Evolutionary conservation across 2,113 vertebrate genomes (phyloP).

Genomic region (Silurus glanis): DNA sequence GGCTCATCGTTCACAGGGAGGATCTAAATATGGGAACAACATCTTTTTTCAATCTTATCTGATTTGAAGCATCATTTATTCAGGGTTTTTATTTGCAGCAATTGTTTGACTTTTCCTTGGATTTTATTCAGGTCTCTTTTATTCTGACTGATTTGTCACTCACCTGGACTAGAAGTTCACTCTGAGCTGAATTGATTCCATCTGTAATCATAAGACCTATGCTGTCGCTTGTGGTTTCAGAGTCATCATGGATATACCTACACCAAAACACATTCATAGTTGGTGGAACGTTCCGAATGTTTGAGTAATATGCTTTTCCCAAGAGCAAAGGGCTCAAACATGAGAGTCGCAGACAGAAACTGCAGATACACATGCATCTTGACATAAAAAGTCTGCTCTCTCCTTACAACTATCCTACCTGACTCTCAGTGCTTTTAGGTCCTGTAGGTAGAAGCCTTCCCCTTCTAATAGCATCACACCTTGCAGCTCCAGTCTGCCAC

Average conservation of each 20-base stretch:
- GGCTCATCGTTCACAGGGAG: conserved; percentile 66
- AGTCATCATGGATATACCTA: conserved; percentile 87
- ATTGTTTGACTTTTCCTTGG: neutral
- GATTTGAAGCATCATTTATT: neutral
- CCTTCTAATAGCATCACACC: conserved; percentile 59
- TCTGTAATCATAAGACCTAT: conserved; percentile 81
- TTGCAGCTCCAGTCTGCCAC: conserved; percentile 62
- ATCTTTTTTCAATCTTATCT: neutral
- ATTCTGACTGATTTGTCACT: conserved; percentile 17
- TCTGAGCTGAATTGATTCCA: conserved; percentile 80
- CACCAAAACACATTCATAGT: neutral
- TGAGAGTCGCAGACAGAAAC: neutral
- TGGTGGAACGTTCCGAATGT: neutral
- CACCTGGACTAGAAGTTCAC: conserved; percentile 77
- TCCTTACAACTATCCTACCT: conserved; percentile 44
- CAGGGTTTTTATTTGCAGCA: neutral
- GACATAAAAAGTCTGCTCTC: neutral
- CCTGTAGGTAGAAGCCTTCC: conserved; percentile 62
- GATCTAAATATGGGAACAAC: conserved; percentile 55
- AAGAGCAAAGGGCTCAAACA: no score
- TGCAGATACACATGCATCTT: neutral
- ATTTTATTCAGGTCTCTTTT: conserved; percentile 13
- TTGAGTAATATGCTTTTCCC: no score
- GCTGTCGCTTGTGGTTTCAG: conserved; percentile 81
- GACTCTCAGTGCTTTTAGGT: conserved; percentile 66